Conservation (phyloP, 2,113 vertebrate genomes). For the Mirounga angustirostris region DNA sequence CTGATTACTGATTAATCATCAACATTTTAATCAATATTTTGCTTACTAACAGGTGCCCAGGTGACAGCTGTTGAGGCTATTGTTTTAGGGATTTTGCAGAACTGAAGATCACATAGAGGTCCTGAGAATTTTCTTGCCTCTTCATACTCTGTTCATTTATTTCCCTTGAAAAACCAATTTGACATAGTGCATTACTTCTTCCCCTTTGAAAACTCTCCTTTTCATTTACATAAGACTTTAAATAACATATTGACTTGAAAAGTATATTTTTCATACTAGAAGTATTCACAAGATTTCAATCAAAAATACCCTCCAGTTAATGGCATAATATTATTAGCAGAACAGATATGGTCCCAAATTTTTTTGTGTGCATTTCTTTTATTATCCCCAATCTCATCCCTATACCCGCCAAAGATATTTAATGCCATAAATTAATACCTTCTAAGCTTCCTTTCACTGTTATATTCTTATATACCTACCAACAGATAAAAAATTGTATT, state of each 20-base stretch:
- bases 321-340: background rate
- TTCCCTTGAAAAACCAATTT: background rate
- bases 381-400: background rate
- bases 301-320: background rate
- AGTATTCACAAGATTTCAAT: background rate
- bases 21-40: background rate
- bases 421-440: background rate
- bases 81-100: background rate
- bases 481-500: background rate
- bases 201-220: background rate
- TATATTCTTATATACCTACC: background rate
- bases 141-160: background rate
- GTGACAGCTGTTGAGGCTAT: background rate
- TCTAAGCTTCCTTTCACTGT: background rate
- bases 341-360: background rate
- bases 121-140: background rate
- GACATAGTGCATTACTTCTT: background rate
- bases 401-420: background rate
- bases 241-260: conserved; percentile 31
- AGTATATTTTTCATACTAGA: background rate
- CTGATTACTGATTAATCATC: background rate
- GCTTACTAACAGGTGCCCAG: background rate
- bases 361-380: background rate
- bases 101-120: background rate
- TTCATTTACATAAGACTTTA: conserved; percentile 21